Conservation (phyloP, 2,888 invertebrate species). For the Leptinotarsa rubiginosa region DNA sequence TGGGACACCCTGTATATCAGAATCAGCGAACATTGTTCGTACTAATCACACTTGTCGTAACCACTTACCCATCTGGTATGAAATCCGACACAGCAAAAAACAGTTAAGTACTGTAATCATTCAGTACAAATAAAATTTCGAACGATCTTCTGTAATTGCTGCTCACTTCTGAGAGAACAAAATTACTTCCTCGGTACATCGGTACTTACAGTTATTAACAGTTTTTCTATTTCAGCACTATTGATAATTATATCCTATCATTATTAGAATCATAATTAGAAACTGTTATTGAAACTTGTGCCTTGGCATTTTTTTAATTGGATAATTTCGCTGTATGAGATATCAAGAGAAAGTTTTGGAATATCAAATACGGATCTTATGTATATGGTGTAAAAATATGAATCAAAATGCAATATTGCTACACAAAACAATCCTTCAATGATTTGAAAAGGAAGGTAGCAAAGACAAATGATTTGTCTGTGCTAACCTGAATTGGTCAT, state of each 20-base stretch:
- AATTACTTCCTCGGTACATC: constrained; percentile 18
- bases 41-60: background rate
- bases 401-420: too few species aligned
- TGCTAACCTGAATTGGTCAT: too few species aligned
- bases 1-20: too few species aligned
- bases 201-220: constrained; percentile 18
- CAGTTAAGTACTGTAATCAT: constrained; percentile 10
- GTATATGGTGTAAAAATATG: background rate
- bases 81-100: constrained; percentile 6
- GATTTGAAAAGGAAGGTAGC: too few species aligned
- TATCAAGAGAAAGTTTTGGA: background rate
- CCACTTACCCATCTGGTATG: background rate
- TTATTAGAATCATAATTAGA: constrained; percentile 27
- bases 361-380: background rate
- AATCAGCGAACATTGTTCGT: too few species aligned
- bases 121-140: constrained; percentile 12
- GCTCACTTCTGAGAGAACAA: background rate
- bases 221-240: constrained; percentile 11
- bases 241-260: constrained; percentile 16
- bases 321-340: background rate
- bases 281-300: constrained; percentile 20
- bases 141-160: constrained; percentile 3
- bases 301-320: constrained; percentile 11
- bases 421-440: too few species aligned
- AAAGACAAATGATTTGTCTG: too few species aligned